Percentiles rank a stretch among this genome's conserved stretches.
Conservation (phyloP, 2,888 invertebrate species). For the Trichogramma dendrolimi region DNA sequence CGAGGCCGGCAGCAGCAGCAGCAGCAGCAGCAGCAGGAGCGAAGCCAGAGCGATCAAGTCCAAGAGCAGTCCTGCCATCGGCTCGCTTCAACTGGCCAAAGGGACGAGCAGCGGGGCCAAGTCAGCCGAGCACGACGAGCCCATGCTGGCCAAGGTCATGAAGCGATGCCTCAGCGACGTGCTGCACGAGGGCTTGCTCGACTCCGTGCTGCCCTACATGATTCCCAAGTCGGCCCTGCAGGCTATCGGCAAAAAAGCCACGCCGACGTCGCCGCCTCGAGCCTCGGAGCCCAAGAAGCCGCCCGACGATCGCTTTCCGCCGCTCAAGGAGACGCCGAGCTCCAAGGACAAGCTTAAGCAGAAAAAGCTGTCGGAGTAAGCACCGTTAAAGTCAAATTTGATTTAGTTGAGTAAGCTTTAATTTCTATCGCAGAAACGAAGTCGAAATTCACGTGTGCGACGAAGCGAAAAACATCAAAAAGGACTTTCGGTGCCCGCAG, state of each 20-base stretch:
- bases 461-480: slow-evolving; percentile 83
- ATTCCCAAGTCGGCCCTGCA: slow-evolving; percentile 59
- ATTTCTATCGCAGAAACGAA: slow-evolving; percentile 59
- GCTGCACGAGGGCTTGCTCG: slow-evolving; percentile 75
- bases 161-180: slow-evolving; percentile 59
- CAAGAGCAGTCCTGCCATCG: background rate
- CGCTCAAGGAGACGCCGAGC: no score
- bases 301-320: no score
- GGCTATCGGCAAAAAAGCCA: slow-evolving; percentile 54
- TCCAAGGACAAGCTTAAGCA: slow-evolving; percentile 35
- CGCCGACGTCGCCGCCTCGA: background rate
- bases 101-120: slow-evolving; percentile 9
- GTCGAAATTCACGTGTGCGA: slow-evolving; percentile 94
- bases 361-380: slow-evolving; percentile 44
- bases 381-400: slow-evolving; percentile 17
- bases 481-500: slow-evolving; percentile 86
- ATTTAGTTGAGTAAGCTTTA: slow-evolving; percentile 3
- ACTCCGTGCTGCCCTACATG: slow-evolving; percentile 76
- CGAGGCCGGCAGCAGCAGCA: no score
- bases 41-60: background rate
- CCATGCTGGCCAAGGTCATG: slow-evolving; percentile 40
- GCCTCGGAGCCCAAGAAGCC: no score
- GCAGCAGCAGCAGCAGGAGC: no score
- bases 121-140: slow-evolving; percentile 30
- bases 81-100: slow-evolving; percentile 1